Conservation (phyloP, 2,888 invertebrate genomes). For the Amblyjoppa fuscipennis region DNA sequence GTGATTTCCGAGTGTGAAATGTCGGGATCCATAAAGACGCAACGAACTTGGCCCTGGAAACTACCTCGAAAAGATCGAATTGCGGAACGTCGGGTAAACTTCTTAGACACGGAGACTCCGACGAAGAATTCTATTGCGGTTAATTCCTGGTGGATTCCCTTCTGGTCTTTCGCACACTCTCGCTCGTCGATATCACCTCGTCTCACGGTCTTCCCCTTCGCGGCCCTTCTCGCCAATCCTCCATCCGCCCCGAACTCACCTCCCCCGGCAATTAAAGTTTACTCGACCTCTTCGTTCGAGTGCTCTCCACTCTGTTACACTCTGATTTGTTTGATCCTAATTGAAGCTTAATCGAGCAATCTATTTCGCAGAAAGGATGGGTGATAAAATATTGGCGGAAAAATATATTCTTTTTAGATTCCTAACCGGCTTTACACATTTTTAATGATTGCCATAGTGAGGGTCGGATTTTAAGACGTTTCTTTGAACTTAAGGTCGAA, state of each 20-base stretch:
- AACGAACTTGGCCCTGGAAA: conserved; percentile 23
- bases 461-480: no score
- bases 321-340: conserved; percentile 59
- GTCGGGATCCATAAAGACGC: conserved; percentile 23
- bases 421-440: not conserved
- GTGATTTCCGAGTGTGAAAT: conserved; percentile 36
- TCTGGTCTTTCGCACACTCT: conserved; percentile 43
- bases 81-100: conserved; percentile 30
- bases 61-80: conserved; percentile 39
- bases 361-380: not conserved
- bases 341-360: conserved; percentile 62
- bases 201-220: not conserved
- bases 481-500: no score
- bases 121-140: conserved; percentile 59
- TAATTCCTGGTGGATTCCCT: conserved; percentile 50
- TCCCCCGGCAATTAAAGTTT: conserved; percentile 47
- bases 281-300: conserved; percentile 20
- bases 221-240: not conserved
- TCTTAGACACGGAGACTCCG: conserved; percentile 37
- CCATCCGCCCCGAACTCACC: conserved; percentile 50
- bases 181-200: not conserved
- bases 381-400: no score
- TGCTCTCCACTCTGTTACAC: conserved; percentile 16
- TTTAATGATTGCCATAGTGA: no score
- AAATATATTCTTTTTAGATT: no score